Conservation (phyloP, 2,888 invertebrate species). For the Sinohyriopsis cumingii region DNA sequence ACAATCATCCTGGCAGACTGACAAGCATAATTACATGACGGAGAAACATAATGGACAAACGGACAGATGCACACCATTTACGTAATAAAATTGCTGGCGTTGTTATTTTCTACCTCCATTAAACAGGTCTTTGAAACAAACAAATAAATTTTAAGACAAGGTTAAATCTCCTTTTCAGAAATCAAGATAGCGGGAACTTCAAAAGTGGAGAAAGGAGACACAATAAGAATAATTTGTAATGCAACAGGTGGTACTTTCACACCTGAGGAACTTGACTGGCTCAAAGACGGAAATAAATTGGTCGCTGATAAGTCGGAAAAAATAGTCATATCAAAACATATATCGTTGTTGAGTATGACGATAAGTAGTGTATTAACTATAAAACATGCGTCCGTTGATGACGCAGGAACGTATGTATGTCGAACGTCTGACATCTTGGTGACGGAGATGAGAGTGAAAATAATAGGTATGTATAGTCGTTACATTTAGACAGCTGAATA, state of each 20-base stretch:
- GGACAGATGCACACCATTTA: too few species aligned
- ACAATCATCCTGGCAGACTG: too few species aligned
- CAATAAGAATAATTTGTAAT: slow-evolving; percentile 51
- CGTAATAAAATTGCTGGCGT: too few species aligned
- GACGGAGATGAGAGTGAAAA: slow-evolving; percentile 49
- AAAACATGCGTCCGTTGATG: slow-evolving; percentile 36
- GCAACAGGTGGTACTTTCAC: slow-evolving; percentile 54
- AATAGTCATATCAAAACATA: slow-evolving; percentile 48
- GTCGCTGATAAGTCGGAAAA: slow-evolving; percentile 40
- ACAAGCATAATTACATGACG: too few species aligned
- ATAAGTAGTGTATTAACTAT: slow-evolving; percentile 55
- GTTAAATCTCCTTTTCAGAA: slow-evolving; percentile 11
- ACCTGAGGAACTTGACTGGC: slow-evolving; percentile 59
- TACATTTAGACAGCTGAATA: neutral
- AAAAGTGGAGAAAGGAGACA: slow-evolving; percentile 49
- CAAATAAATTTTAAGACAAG: too few species aligned
- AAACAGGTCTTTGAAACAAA: too few species aligned
- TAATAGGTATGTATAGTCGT: slow-evolving; percentile 17
- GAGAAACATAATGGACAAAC: too few species aligned
- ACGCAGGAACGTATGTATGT: slow-evolving; percentile 55
- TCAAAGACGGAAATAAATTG: slow-evolving; percentile 50
- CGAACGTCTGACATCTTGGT: slow-evolving; percentile 51
- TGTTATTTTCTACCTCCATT: too few species aligned
- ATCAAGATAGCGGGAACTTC: slow-evolving; percentile 26
- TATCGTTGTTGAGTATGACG: slow-evolving; percentile 47